Base-by-base conservation (phyloP, 1,140 invertebrate genomes). In the Lanistes nyassanus region DNA sequence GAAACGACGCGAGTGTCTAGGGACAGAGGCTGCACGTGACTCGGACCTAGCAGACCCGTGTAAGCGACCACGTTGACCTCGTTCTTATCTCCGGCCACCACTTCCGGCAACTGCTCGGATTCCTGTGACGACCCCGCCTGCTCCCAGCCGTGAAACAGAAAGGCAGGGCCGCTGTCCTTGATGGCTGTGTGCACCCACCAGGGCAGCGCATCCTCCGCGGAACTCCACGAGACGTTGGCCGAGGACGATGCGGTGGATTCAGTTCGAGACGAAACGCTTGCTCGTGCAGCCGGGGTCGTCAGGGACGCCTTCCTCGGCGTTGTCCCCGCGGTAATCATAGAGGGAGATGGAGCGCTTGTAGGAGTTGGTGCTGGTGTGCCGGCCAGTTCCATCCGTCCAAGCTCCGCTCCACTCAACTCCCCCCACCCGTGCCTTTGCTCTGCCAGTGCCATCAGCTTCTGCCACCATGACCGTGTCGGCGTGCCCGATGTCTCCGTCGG, bases 101-200 rank as follows among this genome's bases (percentile, higher is more conserved):
- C 58, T 39, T 42, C 62, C 11, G 5, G 29, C 19, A 13, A 7
- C 42, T 39, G 13, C 68, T 34, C 37, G 37, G 7, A 71, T 34
- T 39, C 0, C 4, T 34, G 19, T 1, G 34, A 3, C 23, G 13
- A n/a, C 21, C 42, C 65, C 13, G 34, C 19, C 2, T 21, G 16
- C 11, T 39, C 34, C 65, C 65, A 67, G 21, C 13, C 9, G n/a
- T 67, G 34, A n/a, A 67, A 67, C 5, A 67, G 26, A 23, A 67
- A 67, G 21, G 65, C 65, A 19, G 65, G 36, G 19, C 36, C 65
- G 4, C 21, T 67, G n/a, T 37, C 7, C 39, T 42, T 31, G 37
- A 67, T n/a, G n/a, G n/a, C 26, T 42, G n/a, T 67, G 5, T 67
- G 65, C 34, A 42, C 19, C 65, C 65, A 67, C 34, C 65, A 42